These are phyloP conservation scores for Dryobotodes eremita DNA, from an alignment of 2,888 invertebrate genomes.

Conservation along the genomic window DNA sequence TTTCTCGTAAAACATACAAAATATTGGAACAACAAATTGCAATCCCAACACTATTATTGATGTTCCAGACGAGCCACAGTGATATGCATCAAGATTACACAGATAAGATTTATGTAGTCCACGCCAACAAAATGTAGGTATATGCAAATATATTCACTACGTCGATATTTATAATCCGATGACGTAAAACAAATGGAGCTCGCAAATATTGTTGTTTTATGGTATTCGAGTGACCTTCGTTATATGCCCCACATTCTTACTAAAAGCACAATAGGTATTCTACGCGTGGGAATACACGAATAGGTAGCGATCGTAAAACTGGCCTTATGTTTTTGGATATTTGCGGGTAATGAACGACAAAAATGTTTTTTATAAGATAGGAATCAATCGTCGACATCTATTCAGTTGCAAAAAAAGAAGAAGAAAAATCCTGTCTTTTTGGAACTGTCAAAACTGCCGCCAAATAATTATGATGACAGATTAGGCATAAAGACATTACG, in stretches of 20 bases:
- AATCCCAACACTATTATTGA: slow-evolving; percentile 39
- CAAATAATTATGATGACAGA: slow-evolving; percentile 11
- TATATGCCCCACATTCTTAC: slow-evolving; percentile 30
- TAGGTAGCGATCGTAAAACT: background rate
- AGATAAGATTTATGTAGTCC: slow-evolving; percentile 51
- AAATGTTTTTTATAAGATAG: background rate
- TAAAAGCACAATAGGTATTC: slow-evolving; percentile 14
- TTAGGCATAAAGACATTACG: background rate
- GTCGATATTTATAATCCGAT: slow-evolving; percentile 52
- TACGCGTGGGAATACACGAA: slow-evolving; percentile 13
- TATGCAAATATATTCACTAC: slow-evolving; percentile 41
- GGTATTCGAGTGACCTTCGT: slow-evolving; percentile 37
- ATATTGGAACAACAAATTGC: background rate
- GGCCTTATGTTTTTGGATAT: background rate
- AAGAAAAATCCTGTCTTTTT: background rate
- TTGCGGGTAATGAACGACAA: background rate
- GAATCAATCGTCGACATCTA: background rate
- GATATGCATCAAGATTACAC: slow-evolving; percentile 50
- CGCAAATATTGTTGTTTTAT: slow-evolving; percentile 45
- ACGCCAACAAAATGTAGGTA: slow-evolving; percentile 29
- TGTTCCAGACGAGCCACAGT: slow-evolving; percentile 5
- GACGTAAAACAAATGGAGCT: slow-evolving; percentile 55
- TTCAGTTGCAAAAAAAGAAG: background rate
- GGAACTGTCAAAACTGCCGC: background rate
- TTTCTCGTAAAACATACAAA: background rate